Evolutionary conservation across 2,797 vertebrate species (phyloP).

Genomic region (Gallinago stenura): DNA sequence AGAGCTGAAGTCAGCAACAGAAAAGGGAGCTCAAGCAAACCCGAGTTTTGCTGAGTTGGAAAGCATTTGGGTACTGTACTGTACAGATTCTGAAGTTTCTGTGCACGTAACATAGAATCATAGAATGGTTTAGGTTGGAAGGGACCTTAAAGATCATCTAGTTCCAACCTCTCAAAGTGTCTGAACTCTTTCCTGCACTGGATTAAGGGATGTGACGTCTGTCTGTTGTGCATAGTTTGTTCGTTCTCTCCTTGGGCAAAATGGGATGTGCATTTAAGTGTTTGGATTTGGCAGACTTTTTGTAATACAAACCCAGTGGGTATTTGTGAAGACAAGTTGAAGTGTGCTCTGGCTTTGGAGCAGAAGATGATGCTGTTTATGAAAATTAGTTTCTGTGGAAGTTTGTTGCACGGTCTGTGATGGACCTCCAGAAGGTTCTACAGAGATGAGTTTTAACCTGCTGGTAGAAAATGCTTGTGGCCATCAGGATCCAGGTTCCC

Average conservation of each 20-base stretch:
- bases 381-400: neutral
- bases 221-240: neutral
- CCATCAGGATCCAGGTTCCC: neutral
- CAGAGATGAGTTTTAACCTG: neutral
- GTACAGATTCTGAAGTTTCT: neutral
- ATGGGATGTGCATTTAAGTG: neutral
- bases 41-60: neutral
- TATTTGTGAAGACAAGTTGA: neutral
- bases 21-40: neutral
- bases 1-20: neutral
- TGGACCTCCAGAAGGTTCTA: neutral
- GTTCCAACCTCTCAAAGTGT: neutral
- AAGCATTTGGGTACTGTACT: neutral
- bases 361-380: neutral
- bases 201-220: neutral
- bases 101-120: accelerated
- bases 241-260: neutral
- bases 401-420: neutral
- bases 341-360: neutral
- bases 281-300: neutral
- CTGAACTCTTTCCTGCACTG: neutral
- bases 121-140: neutral
- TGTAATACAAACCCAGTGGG: accelerated
- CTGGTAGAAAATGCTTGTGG: neutral
- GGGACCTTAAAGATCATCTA: neutral